A percentile compares a stretch with the other conserved stretches of the same genome.
phyloP scores from a whole-genome alignment of 2,113 vertebrate genomes.

The Rhinogobius similis region DNA sequence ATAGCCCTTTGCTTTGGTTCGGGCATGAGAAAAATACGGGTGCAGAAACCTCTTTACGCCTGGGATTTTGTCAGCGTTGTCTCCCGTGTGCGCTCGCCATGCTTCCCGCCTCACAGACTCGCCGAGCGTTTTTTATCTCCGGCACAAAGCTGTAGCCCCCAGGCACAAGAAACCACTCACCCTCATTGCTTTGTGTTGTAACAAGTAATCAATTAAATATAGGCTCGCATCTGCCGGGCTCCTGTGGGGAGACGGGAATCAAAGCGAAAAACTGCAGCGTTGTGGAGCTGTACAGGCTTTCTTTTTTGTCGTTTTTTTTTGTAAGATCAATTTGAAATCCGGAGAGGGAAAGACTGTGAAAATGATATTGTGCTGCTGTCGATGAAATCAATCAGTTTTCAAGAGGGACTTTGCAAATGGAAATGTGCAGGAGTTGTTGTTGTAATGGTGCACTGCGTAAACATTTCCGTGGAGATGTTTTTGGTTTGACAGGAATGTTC shows the following conservation, averaged over 20 bases:
- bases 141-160: slow-evolving; percentile 21
- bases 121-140: slow-evolving; percentile 11
- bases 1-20: slow-evolving; percentile 40
- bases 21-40: slow-evolving; percentile 32
- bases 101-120: slow-evolving; percentile 28
- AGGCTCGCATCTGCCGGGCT: slow-evolving; percentile 27
- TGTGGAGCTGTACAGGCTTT: not conserved
- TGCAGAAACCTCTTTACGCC: slow-evolving; percentile 25
- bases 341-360: not conserved
- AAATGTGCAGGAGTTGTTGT: slow-evolving; percentile 6
- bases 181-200: slow-evolving; percentile 18
- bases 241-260: slow-evolving; percentile 14
- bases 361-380: slow-evolving; percentile 1
- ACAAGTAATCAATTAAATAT: slow-evolving; percentile 52
- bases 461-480: too few species aligned
- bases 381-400: slow-evolving; percentile 2
- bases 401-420: slow-evolving; percentile 23
- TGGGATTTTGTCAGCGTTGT: slow-evolving; percentile 44
- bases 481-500: too few species aligned
- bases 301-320: not conserved
- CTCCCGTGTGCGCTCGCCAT: slow-evolving; percentile 23
- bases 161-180: slow-evolving; percentile 20
- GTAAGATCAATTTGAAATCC: slow-evolving; percentile 14
- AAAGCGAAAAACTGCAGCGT: not conserved
- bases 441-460: not conserved